A percentile compares a stretch with the other conserved stretches of the same genome.
phyloP scores from a whole-genome alignment of 2,797 vertebrate species.

The Aulostomus chinensis region DNA sequence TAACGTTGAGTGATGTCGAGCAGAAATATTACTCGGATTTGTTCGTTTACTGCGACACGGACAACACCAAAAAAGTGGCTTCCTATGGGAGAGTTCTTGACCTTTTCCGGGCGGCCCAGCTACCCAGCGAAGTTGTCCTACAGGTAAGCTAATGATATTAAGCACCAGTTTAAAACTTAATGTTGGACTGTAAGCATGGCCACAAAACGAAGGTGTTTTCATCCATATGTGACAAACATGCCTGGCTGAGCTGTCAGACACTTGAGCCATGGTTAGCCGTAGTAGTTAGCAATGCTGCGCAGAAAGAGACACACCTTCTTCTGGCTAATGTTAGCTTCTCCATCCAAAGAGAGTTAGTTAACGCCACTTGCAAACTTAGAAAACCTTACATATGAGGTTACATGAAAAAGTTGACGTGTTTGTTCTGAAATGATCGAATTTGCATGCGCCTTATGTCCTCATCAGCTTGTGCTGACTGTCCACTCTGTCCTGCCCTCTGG shows the following conservation, averaged over 20 bases:
- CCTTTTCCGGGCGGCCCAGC: constrained; percentile 97
- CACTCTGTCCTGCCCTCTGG: constrained; percentile 34
- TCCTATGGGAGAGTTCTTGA: constrained; percentile 93
- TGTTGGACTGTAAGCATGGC: not conserved
- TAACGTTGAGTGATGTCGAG: constrained; percentile 94
- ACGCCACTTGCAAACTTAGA: not conserved
- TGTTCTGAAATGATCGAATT: not conserved
- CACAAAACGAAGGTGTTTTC: not conserved
- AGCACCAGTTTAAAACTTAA: constrained; percentile 1
- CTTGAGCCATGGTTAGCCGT: constrained; percentile 37
- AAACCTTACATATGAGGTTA: not conserved
- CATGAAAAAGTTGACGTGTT: not conserved
- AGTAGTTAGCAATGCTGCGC: constrained; percentile 61
- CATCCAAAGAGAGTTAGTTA: constrained; percentile 21
- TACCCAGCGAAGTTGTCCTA: constrained; percentile 92
- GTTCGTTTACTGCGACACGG: constrained; percentile 97
- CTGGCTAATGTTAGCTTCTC: constrained; percentile 61
- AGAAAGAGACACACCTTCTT: constrained; percentile 75
- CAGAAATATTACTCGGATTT: constrained; percentile 98
- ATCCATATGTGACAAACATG: constrained; percentile 7
- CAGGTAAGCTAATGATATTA: constrained; percentile 83
- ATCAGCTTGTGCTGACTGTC: constrained; percentile 16
- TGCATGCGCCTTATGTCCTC: not conserved
- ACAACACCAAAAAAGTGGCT: constrained; percentile 97
- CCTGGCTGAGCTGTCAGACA: constrained; percentile 33